Evolutionary conservation across 1,140 invertebrate species (phyloP), one percentile per base, ranked within the genome.

Genomic region (Microplitis demolitor): DNA sequence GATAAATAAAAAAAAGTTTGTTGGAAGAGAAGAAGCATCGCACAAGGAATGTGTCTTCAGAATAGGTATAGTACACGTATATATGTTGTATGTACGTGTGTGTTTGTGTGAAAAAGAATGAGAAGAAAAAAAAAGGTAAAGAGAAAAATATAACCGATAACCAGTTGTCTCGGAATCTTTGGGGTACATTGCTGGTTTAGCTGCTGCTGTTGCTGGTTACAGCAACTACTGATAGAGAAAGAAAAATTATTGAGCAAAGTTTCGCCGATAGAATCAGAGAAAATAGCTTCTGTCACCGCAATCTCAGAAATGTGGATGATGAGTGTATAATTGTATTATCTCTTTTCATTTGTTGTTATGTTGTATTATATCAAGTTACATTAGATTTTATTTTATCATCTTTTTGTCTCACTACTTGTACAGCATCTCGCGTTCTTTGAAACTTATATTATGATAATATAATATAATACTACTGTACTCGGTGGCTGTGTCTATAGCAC

Each of bases 151-250:
- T 61, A 74, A 70, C 34, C 61, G 63, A 76, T 68, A 76, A 70
- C 68, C 69, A 71, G 69, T 70, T 71, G 73, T 66, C 63, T 64
- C 51, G 62, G 69, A 68, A 70, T 71, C 71, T 60, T 45, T 56
- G 16, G 51, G 54, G 51, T 35, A 64, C 62, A 50, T 37, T 51
- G 11, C 61, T 70, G 31, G 58, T 24, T 13, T 45, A 11, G 34
- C 51, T 61, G 60, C 14, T 24, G 58, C 58, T 39, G 51, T 50
- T 35, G 31, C 64, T 54, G 34, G 37, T 61, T 61, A 35, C 58
- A 51, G 24, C 24, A n/a, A 45, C 58, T 50, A 60, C 9, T 51
- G 34, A 71, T 13, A 62, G 53, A 33, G 37, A 66, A 39, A 66
- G 16, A 69, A 51, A 54, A 67, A 53, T 67, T 35, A 45, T 24